Percentiles rank a stretch among this genome's conserved stretches.
Conservation (phyloP, 2,888 invertebrate species). For the Zygaena filipendulae region DNA sequence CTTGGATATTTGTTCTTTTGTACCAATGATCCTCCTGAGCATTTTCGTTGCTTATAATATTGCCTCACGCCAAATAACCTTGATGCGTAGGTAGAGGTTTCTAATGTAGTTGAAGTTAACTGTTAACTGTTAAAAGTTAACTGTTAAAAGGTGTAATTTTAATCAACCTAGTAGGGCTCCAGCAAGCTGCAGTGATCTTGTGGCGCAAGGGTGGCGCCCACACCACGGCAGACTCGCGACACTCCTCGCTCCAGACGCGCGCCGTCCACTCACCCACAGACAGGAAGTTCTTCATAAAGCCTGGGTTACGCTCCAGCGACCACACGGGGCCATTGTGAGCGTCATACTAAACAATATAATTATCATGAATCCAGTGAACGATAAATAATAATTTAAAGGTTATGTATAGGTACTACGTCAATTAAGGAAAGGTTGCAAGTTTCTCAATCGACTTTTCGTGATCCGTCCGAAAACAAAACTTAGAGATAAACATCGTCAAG, state of each 20-base stretch:
- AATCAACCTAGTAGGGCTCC: constrained; percentile 88
- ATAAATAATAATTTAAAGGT: background rate
- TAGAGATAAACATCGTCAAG: too few relatives aligned
- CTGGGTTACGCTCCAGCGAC: constrained; percentile 88
- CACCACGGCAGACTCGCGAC: constrained; percentile 88
- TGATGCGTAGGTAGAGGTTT: too few relatives aligned
- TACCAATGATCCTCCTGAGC: too few relatives aligned
- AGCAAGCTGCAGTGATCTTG: constrained; percentile 78
- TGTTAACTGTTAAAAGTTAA: constrained; percentile 6
- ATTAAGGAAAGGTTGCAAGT: background rate
- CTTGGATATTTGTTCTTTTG: too few relatives aligned
- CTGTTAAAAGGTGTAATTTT: background rate
- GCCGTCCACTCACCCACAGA: constrained; percentile 95
- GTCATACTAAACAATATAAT: constrained; percentile 39
- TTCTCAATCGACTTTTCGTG: too few relatives aligned
- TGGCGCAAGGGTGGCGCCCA: constrained; percentile 81
- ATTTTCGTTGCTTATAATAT: too few relatives aligned
- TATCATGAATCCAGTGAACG: background rate
- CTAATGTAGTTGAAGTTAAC: too few relatives aligned
- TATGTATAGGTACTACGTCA: too few relatives aligned
- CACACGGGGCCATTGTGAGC: constrained; percentile 87
- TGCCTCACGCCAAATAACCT: too few relatives aligned
- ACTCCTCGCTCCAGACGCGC: constrained; percentile 94
- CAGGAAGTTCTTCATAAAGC: constrained; percentile 92
- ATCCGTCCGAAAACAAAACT: too few relatives aligned